A percentile compares a stretch with the other conserved stretches of the same genome.
phyloP scores from a whole-genome alignment of 1,140 invertebrate species.

The Linepithema humile region DNA sequence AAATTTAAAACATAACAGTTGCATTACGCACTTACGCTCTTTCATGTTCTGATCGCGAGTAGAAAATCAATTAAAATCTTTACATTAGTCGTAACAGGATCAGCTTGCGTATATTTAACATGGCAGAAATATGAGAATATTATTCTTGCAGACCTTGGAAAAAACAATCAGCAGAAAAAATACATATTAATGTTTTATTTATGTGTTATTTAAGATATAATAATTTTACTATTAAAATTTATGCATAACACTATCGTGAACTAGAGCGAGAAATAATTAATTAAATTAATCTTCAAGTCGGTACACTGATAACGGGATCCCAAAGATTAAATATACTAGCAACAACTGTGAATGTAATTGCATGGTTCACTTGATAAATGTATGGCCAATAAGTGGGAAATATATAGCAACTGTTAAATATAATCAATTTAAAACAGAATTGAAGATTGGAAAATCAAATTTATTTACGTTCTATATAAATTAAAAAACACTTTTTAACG shows the following conservation, averaged over 20 bases:
- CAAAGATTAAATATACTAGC: not conserved
- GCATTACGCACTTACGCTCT: too few species aligned
- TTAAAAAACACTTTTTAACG: not conserved
- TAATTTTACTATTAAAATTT: not conserved
- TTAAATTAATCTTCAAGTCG: constrained; percentile 24
- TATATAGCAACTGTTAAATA: not conserved
- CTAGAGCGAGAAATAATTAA: constrained; percentile 10
- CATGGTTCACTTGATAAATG: not conserved
- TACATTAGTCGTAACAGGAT: not conserved
- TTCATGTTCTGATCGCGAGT: too few species aligned
- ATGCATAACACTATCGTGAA: not conserved
- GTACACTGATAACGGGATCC: not conserved
- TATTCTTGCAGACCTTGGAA: not conserved
- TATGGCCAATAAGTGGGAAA: not conserved
- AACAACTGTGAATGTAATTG: constrained; percentile 5
- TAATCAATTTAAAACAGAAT: not conserved
- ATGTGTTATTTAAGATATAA: not conserved
- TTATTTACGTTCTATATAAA: not conserved
- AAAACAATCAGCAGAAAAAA: not conserved
- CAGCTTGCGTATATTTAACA: not conserved
- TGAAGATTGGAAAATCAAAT: not conserved
- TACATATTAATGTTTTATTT: not conserved
- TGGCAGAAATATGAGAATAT: too few species aligned
- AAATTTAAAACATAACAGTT: not conserved
- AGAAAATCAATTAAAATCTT: constrained; percentile 6